Evolutionary conservation across 2,888 invertebrate species (phyloP), one percentile per base, ranked within the genome.

Genomic region (Drosophila heteroneura): DNA sequence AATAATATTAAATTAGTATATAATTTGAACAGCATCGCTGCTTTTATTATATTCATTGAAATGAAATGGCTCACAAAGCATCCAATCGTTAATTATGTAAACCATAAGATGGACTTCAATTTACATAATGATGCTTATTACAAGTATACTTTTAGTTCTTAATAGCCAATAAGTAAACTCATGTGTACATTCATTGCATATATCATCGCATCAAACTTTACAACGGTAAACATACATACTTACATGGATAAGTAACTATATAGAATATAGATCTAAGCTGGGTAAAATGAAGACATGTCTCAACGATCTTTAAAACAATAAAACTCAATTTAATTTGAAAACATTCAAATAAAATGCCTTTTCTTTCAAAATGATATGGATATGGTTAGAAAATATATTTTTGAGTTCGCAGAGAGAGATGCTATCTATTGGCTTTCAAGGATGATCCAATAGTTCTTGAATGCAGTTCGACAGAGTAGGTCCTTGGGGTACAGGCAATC

Each of bases 91-190:
- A 49, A 35, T 56, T 62, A 80, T 44, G 33, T 41, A 32, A 52
- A 62, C 71, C 86, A 88, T 83, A 5, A 68, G 68, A 88, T 89
- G 86, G 76, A 66, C 39, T 56, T 70, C 37, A 57, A 57, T 41
- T 19, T 70, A 59, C 30, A n/a, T 74, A 53, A 28, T 28, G 16
- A 54, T 70, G 65, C n/a, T 30, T 52, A 53, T 30, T 53, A 49
- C 16, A 44, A 39, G 26, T 61, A 52, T n/a, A 49, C 7, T 19
- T 41, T 44, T 61, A 76, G 53, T 26, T 70, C 19, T 51, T 22
- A 64, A 28, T 60, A 63, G 39, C 16, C 26, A 2, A 16, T 69
- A 85, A 69, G 64, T n/a, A 54, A 16, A 16, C 47, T 9, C 52
- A 61, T 51, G n/a, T 64, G 60, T 64, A 60, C 49, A 51, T 51